phyloP scores from a whole-genome alignment of 2,113 vertebrate genomes.

The Ranitomeya imitator region DNA sequence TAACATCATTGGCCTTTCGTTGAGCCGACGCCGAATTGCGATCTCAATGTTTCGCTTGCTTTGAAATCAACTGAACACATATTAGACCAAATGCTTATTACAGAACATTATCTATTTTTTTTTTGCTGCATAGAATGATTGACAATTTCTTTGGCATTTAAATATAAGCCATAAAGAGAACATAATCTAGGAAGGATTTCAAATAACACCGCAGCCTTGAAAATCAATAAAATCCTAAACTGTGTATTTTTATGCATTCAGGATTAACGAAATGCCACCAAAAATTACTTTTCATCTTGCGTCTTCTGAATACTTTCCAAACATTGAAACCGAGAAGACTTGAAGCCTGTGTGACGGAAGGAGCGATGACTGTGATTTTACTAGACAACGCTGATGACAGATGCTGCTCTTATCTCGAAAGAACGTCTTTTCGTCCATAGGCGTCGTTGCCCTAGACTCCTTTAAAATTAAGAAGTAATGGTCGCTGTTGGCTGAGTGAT shows the following conservation, averaged over 20 bases:
- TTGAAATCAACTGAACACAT: neutral
- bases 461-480: slow-evolving; percentile 27
- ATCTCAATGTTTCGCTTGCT: neutral
- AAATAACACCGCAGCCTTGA: neutral
- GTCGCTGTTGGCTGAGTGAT: slow-evolving; percentile 17
- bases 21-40: neutral
- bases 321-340: neutral
- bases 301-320: neutral
- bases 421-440: neutral
- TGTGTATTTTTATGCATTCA: neutral
- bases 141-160: neutral
- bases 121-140: neutral
- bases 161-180: neutral
- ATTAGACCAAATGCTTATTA: neutral
- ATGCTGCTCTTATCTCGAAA: neutral
- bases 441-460: neutral
- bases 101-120: neutral
- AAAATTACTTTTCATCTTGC: neutral
- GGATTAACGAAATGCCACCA: neutral
- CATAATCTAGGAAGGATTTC: neutral
- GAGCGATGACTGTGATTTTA: neutral
- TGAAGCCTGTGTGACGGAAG: slow-evolving; percentile 7
- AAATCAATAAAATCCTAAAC: slow-evolving; percentile 8
- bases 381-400: neutral
- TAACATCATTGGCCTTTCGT: too few species aligned